Evolutionary conservation across 2,888 invertebrate species (phyloP), one percentile per base, ranked within the genome.

Genomic region (Meteorus colon): DNA sequence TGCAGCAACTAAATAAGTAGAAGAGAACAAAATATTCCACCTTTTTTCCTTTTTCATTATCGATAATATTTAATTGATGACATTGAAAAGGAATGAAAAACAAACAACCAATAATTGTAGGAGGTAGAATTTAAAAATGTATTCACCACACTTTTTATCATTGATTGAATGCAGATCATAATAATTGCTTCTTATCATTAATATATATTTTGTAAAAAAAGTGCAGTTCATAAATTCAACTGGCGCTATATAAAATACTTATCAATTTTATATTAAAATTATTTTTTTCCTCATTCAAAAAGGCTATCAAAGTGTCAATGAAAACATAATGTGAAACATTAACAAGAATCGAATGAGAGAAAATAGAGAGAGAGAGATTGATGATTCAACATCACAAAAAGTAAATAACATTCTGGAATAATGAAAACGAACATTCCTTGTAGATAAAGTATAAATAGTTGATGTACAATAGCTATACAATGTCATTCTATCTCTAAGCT

Each of bases 401-500:
- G 24, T 1, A 51, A 29, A 14, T 5, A n/a, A 55, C 19, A 31
- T 2, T 55, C 6, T 34, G 2, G 55, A 55, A 34, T 2, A 29
- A 24, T 19, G 31, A 37, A 37, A 6, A 41, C 12, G 24, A 34
- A 65, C 37, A 37, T 14, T 31, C 41, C 41, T 41, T 1, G 12
- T 41, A 12, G 37, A 65, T 37, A 24, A 41, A 24, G 1, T 37
- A 41, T 19, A 65, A 55, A 27, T 37, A 6, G 19, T 19, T 4
- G 0, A 5, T 48, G 14, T 19, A 55, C 19, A 19, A 55, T 55
- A 10, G 4, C 19, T 55, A 19, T 55, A 19, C 8, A 19, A 55
- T 48, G 48, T 48, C n/a, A 55, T 19, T 19, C 80, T 73, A 41
- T 55, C 73, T 74, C 55, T 68, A 60, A 45, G 65, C 31, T 60